Conservation (phyloP, 2,797 vertebrate genomes). For the Lacerta viridis region DNA sequence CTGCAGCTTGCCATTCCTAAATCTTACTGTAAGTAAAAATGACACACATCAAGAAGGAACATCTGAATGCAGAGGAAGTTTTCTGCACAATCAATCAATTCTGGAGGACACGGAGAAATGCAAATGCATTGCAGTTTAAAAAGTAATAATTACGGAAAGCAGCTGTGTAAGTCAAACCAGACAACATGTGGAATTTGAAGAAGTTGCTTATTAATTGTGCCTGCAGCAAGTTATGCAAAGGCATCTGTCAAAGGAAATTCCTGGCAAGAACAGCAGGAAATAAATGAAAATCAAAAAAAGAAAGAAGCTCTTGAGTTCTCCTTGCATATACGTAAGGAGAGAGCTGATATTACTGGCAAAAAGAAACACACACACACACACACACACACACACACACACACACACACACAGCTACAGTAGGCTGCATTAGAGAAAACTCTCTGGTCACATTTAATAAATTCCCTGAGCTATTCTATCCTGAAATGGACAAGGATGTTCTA, state of each 20-base stretch:
- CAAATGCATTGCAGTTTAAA: conserved; percentile 78
- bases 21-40: conserved; percentile 73
- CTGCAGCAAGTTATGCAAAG: conserved; percentile 76
- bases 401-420: conserved; percentile 43
- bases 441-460: conserved; percentile 6
- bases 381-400: too few relatives aligned
- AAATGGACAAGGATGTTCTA: background rate
- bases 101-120: conserved; percentile 64
- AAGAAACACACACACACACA: conserved; percentile 47
- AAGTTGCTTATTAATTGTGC: conserved; percentile 76
- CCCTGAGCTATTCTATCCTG: background rate
- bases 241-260: conserved; percentile 71
- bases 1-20: conserved; percentile 71
- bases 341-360: conserved; percentile 53
- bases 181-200: conserved; percentile 72
- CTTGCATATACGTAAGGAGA: conserved; percentile 23
- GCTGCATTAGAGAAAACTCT: background rate
- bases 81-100: conserved; percentile 73
- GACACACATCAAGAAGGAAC: conserved; percentile 61
- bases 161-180: conserved; percentile 64
- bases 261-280: conserved; percentile 73
- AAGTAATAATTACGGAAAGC: conserved; percentile 72
- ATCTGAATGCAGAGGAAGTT: conserved; percentile 63
- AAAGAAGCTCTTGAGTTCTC: conserved; percentile 55
- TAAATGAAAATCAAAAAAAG: conserved; percentile 57